Evolutionary conservation across 2,113 vertebrate genomes (phyloP).

Genomic region (Hiodon alosoides): DNA sequence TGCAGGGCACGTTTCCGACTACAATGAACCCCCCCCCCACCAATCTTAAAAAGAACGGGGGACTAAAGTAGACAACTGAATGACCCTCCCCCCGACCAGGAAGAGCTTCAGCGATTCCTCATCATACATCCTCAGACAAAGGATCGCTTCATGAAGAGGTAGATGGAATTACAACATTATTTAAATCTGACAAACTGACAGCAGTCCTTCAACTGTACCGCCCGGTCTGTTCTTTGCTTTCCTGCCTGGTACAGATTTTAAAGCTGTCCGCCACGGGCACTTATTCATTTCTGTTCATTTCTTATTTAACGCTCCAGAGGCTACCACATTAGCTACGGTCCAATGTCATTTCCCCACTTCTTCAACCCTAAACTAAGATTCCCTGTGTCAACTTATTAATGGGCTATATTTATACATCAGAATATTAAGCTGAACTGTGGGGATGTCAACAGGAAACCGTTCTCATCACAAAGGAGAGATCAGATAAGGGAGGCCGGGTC

Average conservation of each 20-base stretch:
- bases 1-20: slow-evolving; percentile 22
- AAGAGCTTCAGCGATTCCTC: background rate
- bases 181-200: background rate
- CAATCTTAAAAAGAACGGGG: slow-evolving; percentile 1
- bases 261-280: background rate
- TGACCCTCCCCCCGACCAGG: background rate
- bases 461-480: background rate
- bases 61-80: background rate
- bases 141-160: background rate
- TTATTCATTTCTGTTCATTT: background rate
- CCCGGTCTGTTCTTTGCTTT: slow-evolving; percentile 2
- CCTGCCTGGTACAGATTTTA: background rate
- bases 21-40: background rate
- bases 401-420: background rate
- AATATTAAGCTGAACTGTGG: background rate
- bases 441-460: background rate
- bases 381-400: background rate
- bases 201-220: background rate
- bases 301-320: too few species aligned
- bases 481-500: background rate
- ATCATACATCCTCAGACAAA: background rate
- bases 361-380: too few species aligned
- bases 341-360: background rate
- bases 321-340: too few species aligned
- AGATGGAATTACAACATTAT: background rate